Base-by-base conservation (phyloP, 2,113 vertebrate genomes). In the Falco punctatus region DNA sequence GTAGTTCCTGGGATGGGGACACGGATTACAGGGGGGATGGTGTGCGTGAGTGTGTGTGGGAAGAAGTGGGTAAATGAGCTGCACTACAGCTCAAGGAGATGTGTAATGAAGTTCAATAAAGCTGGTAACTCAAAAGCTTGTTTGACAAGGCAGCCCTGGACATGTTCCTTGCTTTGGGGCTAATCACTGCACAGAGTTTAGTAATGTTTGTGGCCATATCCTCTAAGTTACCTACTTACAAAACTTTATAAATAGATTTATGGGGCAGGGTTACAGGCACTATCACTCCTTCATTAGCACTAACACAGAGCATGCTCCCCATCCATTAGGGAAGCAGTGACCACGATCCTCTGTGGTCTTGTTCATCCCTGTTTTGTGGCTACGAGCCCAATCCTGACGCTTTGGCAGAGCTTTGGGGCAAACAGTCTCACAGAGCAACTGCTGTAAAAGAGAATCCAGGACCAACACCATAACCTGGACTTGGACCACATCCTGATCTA, bases 11-110 rank as follows among this genome's bases (percentile, higher is more conserved):
- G 33, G 28, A 35, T 40, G 33, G 38, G 64, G 24, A 70, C 8
- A 44, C 0, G 0, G 40, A 46, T 21, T 73, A 32, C 58, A 84
- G 12, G 26, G 15, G 70, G 42, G 58, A 61, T 0, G 0, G 10
- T 19, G 32, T 18, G n/a, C n/a, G 48, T 15, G 16, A 61, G 15
- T 11, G 15, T 44, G 15, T 24, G 6, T 52, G 27, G 15, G 13
- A 77, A 52, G 24, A 82, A 70, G n/a, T 4, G 4, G 26, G 30
- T 10, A 32, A 62, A 62, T 55, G 24, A 57, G 13, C 30, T 49
- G 35, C 77, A 38, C 27, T 57, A 32, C 55, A 67, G 26, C 35
- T 77, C 4, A 4, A 49, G 26, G 35, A 58, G n/a, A 15, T 30
- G 35, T 33, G n/a, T 21, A 51, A 22, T 10, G 44, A 49, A 61